Conservation (phyloP, 2,113 vertebrate species). For the Thamnophis sirtalis region DNA sequence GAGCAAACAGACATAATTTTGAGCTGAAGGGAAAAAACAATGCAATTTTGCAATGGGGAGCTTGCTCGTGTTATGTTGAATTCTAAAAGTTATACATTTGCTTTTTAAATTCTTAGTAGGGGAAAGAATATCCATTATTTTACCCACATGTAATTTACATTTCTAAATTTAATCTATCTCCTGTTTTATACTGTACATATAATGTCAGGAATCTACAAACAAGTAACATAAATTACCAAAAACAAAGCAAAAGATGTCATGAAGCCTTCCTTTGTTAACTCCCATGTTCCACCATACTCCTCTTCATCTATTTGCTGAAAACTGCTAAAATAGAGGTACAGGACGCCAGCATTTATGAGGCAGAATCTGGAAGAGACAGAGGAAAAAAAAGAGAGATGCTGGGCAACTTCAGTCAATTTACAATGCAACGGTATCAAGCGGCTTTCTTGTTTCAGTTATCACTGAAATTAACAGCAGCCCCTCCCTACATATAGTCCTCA, state of each 20-base stretch:
- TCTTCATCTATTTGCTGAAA: conserved; percentile 98
- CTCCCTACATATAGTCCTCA: neutral
- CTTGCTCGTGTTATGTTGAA: neutral
- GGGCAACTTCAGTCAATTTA: neutral
- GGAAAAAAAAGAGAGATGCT: neutral
- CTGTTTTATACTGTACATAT: neutral
- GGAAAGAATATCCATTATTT: neutral
- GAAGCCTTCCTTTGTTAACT: conserved; percentile 98
- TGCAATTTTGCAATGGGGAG: neutral
- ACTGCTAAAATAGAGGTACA: conserved; percentile 97
- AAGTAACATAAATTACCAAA: conserved; percentile 74
- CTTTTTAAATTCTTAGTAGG: neutral
- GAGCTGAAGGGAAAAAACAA: neutral
- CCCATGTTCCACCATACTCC: conserved; percentile 96
- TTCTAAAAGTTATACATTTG: neutral
- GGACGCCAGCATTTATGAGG: conserved; percentile 93
- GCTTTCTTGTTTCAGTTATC: neutral
- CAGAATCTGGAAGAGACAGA: conserved; percentile 82
- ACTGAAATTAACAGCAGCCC: neutral
- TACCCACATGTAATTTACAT: neutral
- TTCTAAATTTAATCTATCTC: neutral
- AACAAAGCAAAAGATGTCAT: conserved; percentile 99
- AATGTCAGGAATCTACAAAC: neutral
- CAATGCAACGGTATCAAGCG: neutral
- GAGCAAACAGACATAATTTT: neutral